Base-by-base conservation (phyloP, 2,113 vertebrate species). In the Ranitomeya imitator region DNA sequence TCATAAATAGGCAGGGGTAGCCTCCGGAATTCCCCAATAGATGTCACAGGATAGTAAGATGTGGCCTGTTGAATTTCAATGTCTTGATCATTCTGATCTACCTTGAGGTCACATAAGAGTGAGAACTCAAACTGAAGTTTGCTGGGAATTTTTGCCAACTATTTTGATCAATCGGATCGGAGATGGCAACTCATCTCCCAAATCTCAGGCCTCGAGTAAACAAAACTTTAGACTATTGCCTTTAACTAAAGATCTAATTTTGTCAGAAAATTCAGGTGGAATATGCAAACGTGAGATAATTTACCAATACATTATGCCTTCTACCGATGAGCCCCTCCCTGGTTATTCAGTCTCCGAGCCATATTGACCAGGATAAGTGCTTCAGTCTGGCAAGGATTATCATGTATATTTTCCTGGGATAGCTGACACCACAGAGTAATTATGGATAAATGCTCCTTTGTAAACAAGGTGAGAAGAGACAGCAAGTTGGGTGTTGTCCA, bases 391-490 rank as follows among this genome's bases (percentile, higher is more conserved):
- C 5, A 11, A 54, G 81, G 61, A 83, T 83, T 83, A 83, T 13
- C 2, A 21, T 83, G 37, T 83, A 51, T 83, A 52, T 83, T 83
- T 83, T 83, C 54, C 61, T 67, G 54, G 81, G 61, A n/a, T 21
- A 67, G 81, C 14, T 15, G 81, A 83, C 81, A 83, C 61, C 63
- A 52, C 61, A 4, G 37, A 52, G 81, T 83, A 83, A 83, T 83
- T 67, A 67, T 23, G n/a, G 61, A 83, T 83, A 83, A 83, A 83
- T 83, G 31, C 45, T 52, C 23, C 81, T 67, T 52, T 52, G 81
- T 67, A 83, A 67, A 83, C 61, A 83, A 65, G 19, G 55, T 37
- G 79, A 83, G 61, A 37, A 21, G 81, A 23, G 81, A 23, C 61
- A 8, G 78, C 54, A 65, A 73, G n/a, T 26, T 85, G 83, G 61